phyloP scores from a whole-genome alignment of 2,888 invertebrate genomes.

The Leucophenga maculata region DNA sequence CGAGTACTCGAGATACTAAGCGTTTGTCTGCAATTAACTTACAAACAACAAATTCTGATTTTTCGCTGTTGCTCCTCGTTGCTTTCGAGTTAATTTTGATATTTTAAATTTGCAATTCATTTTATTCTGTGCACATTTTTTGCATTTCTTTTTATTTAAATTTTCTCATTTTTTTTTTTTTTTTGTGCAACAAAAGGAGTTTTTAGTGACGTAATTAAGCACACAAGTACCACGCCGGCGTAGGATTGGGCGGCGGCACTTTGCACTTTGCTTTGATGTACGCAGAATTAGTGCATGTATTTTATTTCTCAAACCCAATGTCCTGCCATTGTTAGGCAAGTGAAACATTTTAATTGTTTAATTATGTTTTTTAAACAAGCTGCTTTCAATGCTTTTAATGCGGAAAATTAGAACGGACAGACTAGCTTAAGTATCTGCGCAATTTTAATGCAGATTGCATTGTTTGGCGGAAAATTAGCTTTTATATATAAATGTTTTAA shows the following conservation, averaged over 20 bases:
- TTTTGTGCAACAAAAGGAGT: constrained; percentile 12
- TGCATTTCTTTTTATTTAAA: constrained; percentile 36
- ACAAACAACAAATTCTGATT: constrained; percentile 47
- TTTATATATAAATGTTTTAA: too few species aligned
- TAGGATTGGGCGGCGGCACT: neutral
- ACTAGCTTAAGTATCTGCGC: neutral
- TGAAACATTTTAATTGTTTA: constrained; percentile 46
- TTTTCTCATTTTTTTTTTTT: too few species aligned
- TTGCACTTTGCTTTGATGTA: constrained; percentile 50
- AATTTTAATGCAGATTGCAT: neutral
- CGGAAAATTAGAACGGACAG: neutral
- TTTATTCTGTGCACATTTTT: constrained; percentile 21
- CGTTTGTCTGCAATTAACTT: constrained; percentile 55
- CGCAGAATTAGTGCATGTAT: constrained; percentile 51
- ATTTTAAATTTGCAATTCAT: constrained; percentile 46
- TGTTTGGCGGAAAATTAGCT: too few species aligned
- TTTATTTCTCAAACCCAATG: neutral
- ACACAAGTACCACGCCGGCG: constrained; percentile 25
- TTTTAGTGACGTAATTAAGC: constrained; percentile 53
- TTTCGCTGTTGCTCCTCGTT: constrained; percentile 43
- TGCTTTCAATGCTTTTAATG: too few species aligned
- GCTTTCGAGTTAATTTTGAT: constrained; percentile 56
- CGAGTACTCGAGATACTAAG: constrained; percentile 20
- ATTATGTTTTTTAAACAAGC: constrained; percentile 39
- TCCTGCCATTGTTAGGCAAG: neutral